Base-by-base conservation (phyloP, 2,888 invertebrate genomes). In the Leucophenga montana region DNA sequence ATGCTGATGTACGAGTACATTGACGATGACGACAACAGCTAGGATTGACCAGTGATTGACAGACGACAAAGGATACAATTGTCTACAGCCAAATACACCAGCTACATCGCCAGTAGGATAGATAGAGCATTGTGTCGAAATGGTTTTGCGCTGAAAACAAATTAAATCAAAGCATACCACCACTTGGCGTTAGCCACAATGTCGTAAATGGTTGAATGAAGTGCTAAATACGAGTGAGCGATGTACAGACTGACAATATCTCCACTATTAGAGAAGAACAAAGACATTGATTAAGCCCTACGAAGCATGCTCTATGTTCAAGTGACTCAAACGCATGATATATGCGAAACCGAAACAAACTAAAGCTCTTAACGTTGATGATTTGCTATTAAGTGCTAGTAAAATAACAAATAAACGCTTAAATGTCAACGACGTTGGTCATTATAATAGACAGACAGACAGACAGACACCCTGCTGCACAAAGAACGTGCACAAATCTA, bases 111-210 rank as follows among this genome's bases (percentile, higher is more conserved):
- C 18, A 18, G 14, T 14, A 27, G 56, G 48, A 48, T 56, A 22
- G 18, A 13, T 20, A n/a, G 22, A 0, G 27, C 8, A 56, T 16
- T 20, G 54, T 56, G 27, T 14, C 16, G 20, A 39, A 39, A 53
- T 27, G 27, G 18, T 18, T 54, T 20, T 54, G 20, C 3, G 39
- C 8, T 44, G n/a, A 44, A 61, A 61, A 16, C 18, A 61, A 61
- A 61, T 61, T 61, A 61, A 61, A 61, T 61, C 61, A 61, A 61
- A 61, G 61, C 61, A 61, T 39, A 61, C 39, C 61, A 61, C 39
- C 61, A 18, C 20, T 61, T 18, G 44, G 39, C 61, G 61, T 57
- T 57, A 57, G 31, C 22, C 61, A 44, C 61, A 61, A 59, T n/a
- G 11, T 11, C 31, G 5, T 16, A 61, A 27, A 57, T 57, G 57